phyloP scores from a whole-genome alignment of 2,888 invertebrate species.

The Ormyrus rosae region DNA sequence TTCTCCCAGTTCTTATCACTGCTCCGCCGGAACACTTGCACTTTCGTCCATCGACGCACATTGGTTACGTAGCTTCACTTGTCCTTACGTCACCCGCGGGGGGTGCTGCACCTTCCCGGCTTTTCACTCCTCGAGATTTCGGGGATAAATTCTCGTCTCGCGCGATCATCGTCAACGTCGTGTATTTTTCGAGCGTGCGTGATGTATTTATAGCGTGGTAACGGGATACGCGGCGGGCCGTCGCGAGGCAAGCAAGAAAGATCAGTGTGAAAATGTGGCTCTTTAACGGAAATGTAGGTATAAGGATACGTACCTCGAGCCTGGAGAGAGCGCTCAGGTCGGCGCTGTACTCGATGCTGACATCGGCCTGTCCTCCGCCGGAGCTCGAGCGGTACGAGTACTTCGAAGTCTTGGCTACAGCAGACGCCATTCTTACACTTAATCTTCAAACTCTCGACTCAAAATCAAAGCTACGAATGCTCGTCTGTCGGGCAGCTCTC shows the following conservation, averaged over 20 bases:
- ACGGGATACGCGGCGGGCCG: neutral
- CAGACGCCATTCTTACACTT: conserved; percentile 37
- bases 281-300: neutral
- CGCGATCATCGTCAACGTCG: too few relatives aligned
- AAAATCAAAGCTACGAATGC: too few relatives aligned
- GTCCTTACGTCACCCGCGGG: conserved; percentile 44
- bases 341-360: conserved; percentile 96
- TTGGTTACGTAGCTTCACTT: conserved; percentile 21
- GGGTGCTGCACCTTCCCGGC: neutral
- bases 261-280: neutral
- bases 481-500: neutral
- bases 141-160: neutral
- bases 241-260: neutral
- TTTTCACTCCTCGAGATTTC: neutral
- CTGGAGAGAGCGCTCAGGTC: conserved; percentile 96
- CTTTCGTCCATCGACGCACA: neutral
- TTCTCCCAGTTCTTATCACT: conserved; percentile 18
- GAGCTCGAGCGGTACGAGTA: conserved; percentile 94
- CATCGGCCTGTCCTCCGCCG: conserved; percentile 86
- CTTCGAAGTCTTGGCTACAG: conserved; percentile 88
- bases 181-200: too few relatives aligned
- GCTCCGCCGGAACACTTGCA: neutral
- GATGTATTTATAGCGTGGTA: neutral
- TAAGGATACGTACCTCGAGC: conserved; percentile 87
- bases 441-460: too few relatives aligned